Evolutionary conservation across 1,140 invertebrate genomes (phyloP).

Genomic region (Sinonovacula constricta): DNA sequence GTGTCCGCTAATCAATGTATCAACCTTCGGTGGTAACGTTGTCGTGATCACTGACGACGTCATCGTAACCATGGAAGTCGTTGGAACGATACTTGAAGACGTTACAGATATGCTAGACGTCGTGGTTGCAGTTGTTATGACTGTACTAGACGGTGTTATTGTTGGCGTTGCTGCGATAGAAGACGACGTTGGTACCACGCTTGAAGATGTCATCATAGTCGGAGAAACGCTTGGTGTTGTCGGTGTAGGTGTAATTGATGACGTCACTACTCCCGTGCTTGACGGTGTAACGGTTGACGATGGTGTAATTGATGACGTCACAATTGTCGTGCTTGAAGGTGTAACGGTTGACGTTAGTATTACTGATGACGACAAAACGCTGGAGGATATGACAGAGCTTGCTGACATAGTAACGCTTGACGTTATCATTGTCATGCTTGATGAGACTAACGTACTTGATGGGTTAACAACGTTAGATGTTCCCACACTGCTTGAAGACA

Average conservation of each 20-base stretch:
- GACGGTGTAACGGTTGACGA: neutral
- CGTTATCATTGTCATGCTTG: no score
- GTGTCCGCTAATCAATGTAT: neutral
- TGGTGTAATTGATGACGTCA: neutral
- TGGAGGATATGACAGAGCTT: no score
- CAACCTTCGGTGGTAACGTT: neutral
- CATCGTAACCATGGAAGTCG: neutral
- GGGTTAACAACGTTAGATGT: no score
- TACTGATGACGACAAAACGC: no score
- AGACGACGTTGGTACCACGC: neutral
- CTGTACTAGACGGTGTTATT: neutral
- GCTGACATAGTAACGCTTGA: no score
- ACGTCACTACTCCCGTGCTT: neutral
- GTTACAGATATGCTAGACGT: neutral
- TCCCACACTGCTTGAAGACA: no score
- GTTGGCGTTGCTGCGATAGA: neutral
- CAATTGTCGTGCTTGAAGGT: neutral
- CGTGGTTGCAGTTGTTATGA: neutral
- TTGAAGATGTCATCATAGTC: neutral
- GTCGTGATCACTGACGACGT: neutral
- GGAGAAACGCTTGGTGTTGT: no score
- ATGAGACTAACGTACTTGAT: no score
- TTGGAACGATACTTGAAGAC: neutral
- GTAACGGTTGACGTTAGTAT: no score
- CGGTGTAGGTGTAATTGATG: neutral